Conservation (phyloP, 2,797 vertebrate species). For the Jordanella pulchra region DNA sequence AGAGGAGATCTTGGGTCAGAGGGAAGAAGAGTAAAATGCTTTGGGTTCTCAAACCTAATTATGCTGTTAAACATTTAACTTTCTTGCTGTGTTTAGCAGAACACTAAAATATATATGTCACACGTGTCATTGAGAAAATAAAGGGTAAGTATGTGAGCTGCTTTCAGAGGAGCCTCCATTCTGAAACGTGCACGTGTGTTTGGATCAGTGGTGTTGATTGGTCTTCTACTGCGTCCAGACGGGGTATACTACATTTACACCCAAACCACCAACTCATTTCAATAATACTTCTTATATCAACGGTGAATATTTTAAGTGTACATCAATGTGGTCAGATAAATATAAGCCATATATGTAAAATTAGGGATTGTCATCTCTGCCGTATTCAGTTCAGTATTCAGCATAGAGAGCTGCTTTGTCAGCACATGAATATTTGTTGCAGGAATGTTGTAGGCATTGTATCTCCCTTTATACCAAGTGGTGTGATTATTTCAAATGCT, state of each 20-base stretch:
- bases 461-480: background rate
- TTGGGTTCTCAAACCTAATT: conserved; percentile 13
- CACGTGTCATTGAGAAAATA: background rate
- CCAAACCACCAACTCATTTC: background rate
- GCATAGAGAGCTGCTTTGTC: no score
- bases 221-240: background rate
- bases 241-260: background rate
- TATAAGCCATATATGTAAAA: background rate
- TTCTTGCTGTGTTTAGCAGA: background rate
- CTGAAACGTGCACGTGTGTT: background rate
- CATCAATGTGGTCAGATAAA: background rate
- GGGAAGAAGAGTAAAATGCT: conserved; percentile 48
- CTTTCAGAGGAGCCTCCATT: background rate
- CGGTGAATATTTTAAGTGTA: background rate
- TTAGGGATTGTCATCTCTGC: no score
- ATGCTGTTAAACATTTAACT: no score
- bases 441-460: background rate
- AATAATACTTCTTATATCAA: background rate
- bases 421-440: no score
- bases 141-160: background rate
- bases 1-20: conserved; percentile 18
- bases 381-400: no score
- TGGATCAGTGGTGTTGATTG: background rate
- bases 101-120: background rate
- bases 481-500: no score